Conservation (phyloP, 2,113 vertebrate genomes). For the Irena cyanogastra region DNA sequence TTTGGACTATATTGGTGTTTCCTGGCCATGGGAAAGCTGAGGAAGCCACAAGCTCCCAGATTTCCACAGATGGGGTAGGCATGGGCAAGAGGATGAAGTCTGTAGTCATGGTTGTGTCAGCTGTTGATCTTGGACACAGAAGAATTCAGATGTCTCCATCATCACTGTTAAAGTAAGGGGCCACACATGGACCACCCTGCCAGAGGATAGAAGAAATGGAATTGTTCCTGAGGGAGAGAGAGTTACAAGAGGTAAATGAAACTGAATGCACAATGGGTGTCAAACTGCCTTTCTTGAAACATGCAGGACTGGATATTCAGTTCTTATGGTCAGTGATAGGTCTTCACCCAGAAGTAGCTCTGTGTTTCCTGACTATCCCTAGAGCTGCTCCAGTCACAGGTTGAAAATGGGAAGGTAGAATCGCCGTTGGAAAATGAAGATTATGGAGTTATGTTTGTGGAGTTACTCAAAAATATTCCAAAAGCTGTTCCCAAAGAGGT, state of each 20-base stretch:
- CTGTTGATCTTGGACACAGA: neutral
- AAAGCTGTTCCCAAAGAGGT: neutral
- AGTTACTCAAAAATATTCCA: neutral
- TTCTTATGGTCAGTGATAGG: neutral
- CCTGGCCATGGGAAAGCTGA: neutral
- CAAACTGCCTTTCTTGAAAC: neutral
- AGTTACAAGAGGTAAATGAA: neutral
- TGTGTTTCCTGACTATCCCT: neutral
- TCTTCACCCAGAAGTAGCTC: neutral
- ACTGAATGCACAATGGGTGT: neutral
- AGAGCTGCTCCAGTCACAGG: neutral
- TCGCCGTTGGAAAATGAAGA: neutral
- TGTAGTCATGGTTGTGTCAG: neutral
- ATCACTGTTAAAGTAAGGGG: neutral
- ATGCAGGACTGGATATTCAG: neutral
- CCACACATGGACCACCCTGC: neutral
- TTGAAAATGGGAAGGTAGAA: neutral
- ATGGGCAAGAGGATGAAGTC: neutral
- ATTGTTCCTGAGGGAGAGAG: neutral
- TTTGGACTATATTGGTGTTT: neutral
- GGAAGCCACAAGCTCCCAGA: neutral
- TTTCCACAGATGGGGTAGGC: neutral
- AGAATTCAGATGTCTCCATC: neutral
- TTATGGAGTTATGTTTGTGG: neutral
- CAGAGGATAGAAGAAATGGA: neutral